Conservation (phyloP, 2,888 invertebrate species). For the Neoaliturus tenellus region DNA sequence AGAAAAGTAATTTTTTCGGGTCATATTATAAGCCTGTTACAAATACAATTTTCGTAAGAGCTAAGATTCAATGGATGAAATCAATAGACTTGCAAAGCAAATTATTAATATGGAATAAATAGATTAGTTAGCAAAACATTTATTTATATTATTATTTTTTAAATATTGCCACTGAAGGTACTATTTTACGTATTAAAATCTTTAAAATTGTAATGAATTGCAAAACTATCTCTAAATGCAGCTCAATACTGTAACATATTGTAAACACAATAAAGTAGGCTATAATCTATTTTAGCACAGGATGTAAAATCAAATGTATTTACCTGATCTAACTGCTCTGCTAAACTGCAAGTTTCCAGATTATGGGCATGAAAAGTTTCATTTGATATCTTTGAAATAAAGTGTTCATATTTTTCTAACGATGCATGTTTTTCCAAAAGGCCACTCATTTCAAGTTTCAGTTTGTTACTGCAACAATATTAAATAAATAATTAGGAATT, state of each 20-base stretch:
- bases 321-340: constrained; percentile 80
- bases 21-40: too few relatives aligned
- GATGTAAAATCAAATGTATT: background rate
- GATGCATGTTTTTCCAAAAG: constrained; percentile 30
- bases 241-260: background rate
- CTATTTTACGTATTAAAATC: too few relatives aligned
- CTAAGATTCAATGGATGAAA: too few relatives aligned
- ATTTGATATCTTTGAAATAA: constrained; percentile 17
- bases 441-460: constrained; percentile 70
- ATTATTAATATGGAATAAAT: too few relatives aligned
- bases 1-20: too few relatives aligned
- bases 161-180: too few relatives aligned
- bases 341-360: constrained; percentile 80
- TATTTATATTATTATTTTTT: too few relatives aligned
- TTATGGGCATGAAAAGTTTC: constrained; percentile 27
- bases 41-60: too few relatives aligned
- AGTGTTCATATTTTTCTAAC: constrained; percentile 34
- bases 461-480: constrained; percentile 74
- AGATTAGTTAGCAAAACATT: too few relatives aligned
- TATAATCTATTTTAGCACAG: background rate
- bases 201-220: too few relatives aligned
- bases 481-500: too few relatives aligned
- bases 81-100: too few relatives aligned
- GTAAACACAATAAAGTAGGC: background rate
- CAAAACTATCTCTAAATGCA: background rate